A percentile compares a stretch with the other conserved stretches of the same genome.
These are phyloP conservation scores for Anthonomus grandis DNA, from an alignment of 1,140 invertebrate species.

Conservation along the genomic window DNA sequence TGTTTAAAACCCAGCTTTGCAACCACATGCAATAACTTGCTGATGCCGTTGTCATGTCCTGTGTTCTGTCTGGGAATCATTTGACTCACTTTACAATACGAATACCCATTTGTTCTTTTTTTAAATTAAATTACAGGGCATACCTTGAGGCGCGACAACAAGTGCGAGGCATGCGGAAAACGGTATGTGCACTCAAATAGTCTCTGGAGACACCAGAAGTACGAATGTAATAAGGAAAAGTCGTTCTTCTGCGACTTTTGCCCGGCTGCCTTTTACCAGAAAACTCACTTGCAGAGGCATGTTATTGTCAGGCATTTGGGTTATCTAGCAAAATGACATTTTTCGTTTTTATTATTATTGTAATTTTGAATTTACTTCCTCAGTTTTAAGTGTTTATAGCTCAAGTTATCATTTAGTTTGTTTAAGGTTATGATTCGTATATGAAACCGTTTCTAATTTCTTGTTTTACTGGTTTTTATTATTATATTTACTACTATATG, in stretches of 20 bases:
- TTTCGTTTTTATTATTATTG: too few relatives aligned
- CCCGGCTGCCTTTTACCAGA: conserved; percentile 30
- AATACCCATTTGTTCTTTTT: neutral
- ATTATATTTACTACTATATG: too few relatives aligned
- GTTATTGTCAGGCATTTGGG: conserved; percentile 20
- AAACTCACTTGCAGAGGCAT: conserved; percentile 28
- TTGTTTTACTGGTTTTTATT: too few relatives aligned
- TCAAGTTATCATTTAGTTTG: too few relatives aligned
- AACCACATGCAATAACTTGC: conserved; percentile 5
- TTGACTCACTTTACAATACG: neutral
- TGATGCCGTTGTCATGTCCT: neutral
- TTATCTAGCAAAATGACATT: conserved; percentile 1
- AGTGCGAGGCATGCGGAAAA: conserved; percentile 50
- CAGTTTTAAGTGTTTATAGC: too few relatives aligned
- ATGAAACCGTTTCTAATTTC: too few relatives aligned
- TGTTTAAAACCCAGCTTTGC: neutral
- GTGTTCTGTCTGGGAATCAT: neutral
- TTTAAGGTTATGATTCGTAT: too few relatives aligned
- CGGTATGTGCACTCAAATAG: conserved; percentile 56
- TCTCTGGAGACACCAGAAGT: conserved; percentile 56
- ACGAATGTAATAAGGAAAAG: conserved; percentile 58
- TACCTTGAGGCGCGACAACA: conserved; percentile 1
- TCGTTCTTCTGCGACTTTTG: conserved; percentile 32
- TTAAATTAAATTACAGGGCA: conserved; percentile 13
- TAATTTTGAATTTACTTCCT: too few relatives aligned